Conservation (phyloP, 2,888 invertebrate species). For the Cenopis cana region DNA sequence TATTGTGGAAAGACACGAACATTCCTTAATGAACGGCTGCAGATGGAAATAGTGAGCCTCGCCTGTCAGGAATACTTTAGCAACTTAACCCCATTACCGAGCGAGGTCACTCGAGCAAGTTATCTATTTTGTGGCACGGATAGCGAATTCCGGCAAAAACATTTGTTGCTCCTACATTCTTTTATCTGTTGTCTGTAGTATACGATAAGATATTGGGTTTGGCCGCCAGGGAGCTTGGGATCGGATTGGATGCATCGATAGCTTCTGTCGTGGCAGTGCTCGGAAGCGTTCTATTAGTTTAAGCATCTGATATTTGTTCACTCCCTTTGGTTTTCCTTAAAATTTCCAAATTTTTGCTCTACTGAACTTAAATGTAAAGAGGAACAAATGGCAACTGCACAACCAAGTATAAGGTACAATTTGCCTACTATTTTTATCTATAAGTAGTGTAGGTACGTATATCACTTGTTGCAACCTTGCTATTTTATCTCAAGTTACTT, state of each 20-base stretch:
- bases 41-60: conserved; percentile 25
- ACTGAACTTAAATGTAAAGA: not conserved
- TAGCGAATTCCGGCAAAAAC: conserved; percentile 29
- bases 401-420: too few relatives aligned
- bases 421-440: too few relatives aligned
- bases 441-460: too few relatives aligned
- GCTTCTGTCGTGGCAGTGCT: conserved; percentile 27
- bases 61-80: conserved; percentile 35
- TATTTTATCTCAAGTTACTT: too few relatives aligned
- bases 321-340: not conserved
- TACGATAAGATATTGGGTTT: conserved; percentile 41
- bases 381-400: too few relatives aligned
- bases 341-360: not conserved
- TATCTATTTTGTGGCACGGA: conserved; percentile 23
- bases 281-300: conserved; percentile 31
- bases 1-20: conserved; percentile 14
- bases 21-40: conserved; percentile 7
- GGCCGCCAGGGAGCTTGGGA: conserved; percentile 31
- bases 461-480: not conserved
- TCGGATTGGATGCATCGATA: conserved; percentile 43
- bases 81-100: conserved; percentile 35
- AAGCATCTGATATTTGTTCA: conserved; percentile 25
- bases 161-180: conserved; percentile 38
- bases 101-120: conserved; percentile 31
- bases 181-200: conserved; percentile 33